Evolutionary conservation across 2,113 vertebrate species (phyloP), one percentile per base, ranked within the genome.

Genomic region (Oreochromis niloticus): DNA sequence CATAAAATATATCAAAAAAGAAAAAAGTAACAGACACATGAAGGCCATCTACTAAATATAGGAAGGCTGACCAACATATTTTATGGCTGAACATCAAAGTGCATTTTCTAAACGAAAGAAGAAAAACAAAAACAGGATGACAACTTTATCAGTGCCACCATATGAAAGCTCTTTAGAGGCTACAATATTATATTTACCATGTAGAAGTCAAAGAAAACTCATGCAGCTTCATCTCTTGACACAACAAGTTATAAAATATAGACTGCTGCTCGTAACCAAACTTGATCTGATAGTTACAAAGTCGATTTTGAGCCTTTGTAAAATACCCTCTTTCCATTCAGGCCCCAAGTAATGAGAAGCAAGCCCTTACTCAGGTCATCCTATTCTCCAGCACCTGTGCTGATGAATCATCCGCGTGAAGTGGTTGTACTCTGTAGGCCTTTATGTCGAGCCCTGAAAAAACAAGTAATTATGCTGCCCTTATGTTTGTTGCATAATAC

Each of bases 201-300:
- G 86, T 87, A 91, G 80, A 89, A 79, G 90, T 86, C 82, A 90
- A 87, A 91, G 85, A 93, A 85, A 92, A 89, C 87, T 88, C 94
- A 95, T 95, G 94, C 93, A 92, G 91, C 93, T 88, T 92, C 14
- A 87, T 91, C 88, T 89, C 68, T 88, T 88, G 78, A 94, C 91
- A 88, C 82, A 73, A 85, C 80, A 66, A 85, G 66, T 88, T 89
- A 81, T 84, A 93, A 91, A 92, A 93, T 90, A 91, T 66, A 91
- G 79, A 88, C 61, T 12, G 91, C 87, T 90, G 88, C 85, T 84
- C 7, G 3, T 80, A 82, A 79, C 50, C 82, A 86, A 91, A 88
- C 78, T 71, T 66, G 54, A 88, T 85, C 61, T 86, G 27, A 56
- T 24, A 86, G 73, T 36, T 89, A 79, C 68, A 82, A 75, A 89